Conservation (phyloP, 2,113 vertebrate species). For the Rynchops niger region DNA sequence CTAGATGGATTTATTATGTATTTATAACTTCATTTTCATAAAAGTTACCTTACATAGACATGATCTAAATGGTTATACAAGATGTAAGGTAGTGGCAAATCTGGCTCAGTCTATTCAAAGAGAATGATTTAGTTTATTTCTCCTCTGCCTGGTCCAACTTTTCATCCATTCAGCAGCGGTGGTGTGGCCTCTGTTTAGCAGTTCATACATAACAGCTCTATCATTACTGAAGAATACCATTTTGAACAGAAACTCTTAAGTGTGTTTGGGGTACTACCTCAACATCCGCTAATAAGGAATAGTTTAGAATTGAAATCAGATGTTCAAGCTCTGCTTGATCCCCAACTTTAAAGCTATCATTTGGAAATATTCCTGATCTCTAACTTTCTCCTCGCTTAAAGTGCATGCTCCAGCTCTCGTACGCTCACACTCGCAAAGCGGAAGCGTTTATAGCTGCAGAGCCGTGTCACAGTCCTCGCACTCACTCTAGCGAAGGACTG, state of each 20-base stretch:
- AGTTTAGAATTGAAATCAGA: background rate
- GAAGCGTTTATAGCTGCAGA: background rate
- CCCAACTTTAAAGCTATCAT: background rate
- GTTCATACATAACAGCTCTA: background rate
- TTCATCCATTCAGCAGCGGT: background rate
- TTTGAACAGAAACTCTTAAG: background rate
- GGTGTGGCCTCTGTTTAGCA: background rate
- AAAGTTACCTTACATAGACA: background rate
- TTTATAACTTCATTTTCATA: background rate
- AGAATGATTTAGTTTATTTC: constrained; percentile 32
- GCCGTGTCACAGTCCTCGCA: background rate
- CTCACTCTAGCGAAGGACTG: background rate
- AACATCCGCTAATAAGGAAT: background rate
- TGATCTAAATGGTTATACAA: background rate
- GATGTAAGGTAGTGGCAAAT: background rate
- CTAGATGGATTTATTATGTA: constrained; percentile 8
- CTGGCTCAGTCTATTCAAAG: background rate
- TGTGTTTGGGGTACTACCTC: background rate
- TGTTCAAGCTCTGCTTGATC: background rate
- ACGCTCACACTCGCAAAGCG: background rate
- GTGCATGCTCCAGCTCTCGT: background rate
- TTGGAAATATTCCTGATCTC: background rate
- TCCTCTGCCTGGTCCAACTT: background rate
- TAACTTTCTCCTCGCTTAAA: background rate
- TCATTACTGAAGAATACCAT: background rate